Base-by-base conservation (phyloP, 2,888 invertebrate genomes). In the Clitarchus hookeri region DNA sequence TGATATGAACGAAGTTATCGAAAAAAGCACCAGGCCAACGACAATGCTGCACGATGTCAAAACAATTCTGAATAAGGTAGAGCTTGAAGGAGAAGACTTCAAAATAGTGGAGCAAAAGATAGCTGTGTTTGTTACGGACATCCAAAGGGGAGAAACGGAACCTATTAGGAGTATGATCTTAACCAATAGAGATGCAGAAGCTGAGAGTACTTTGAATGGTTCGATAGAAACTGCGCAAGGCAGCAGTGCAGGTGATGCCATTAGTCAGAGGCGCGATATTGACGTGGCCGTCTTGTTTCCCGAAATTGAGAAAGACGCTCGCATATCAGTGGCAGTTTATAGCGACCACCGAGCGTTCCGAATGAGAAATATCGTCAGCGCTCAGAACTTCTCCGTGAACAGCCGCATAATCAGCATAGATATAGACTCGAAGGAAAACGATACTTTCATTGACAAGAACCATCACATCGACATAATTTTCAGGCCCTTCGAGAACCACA, bases 401-500 rank as follows among this genome's bases (percentile, higher is more conserved):
- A 86, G 86, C 44, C 85, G 84, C n/a, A 53, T 86, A n/a, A 79
- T 86, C 8, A 85, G 86, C 23, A 44, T 86, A 11, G 83, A 36
- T 44, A 83, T 85, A 19, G 53, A 54, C 23, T 44, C 82, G 44
- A 36, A 16, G 27, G 36, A 82, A 23, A 44, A 82, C 6, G 79
- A 53, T 0, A 25, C 36, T 11, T 0, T 48, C 83, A 23, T 23
- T 23, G 54, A 36, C n/a, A 44, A 16, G 44, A 65, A 65, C 0
- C 65, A 84, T 0, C 48, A 44, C 44, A 82, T 87, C 13, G 85
- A 85, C n/a, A 86, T 89, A 44, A 85, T 87, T 6, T 89, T 89
- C 85, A 88, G 86, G 36, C 89, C 89, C 0, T 36, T 86, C 13
- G 82, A 84, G 6, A 26, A 54, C 53, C 87, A 85, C n/a, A 84